Base-by-base conservation (phyloP, 2,888 invertebrate genomes). In the Euproctis similis region DNA sequence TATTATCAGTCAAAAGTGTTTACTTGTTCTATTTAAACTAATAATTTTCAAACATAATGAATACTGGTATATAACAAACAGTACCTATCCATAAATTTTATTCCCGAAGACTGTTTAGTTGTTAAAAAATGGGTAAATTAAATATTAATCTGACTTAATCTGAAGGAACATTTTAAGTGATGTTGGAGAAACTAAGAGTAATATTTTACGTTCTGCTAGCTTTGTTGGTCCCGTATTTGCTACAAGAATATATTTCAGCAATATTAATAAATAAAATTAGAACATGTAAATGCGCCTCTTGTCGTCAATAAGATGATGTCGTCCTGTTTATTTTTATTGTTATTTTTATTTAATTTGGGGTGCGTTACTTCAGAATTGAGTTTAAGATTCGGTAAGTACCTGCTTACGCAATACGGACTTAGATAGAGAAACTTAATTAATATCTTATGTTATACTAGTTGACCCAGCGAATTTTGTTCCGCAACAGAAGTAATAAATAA, bases 221-320 rank as follows among this genome's bases (percentile, higher is more conserved):
- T 2, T 28, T 84, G 8, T 55, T 84, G 3, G 75, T 84, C 25
- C 82, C 82, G 0, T 82, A 70, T 56, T 51, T 84, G 12, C 39
- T 84, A 2, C 82, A 84, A 43, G 82, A 84, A 49, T 84, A 71
- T 21, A 84, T 84, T 42, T 66, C 84, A 0, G 66, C 68, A 0
- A 81, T 84, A 36, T 45, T 84, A 3, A 49, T 80, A 1, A 72
- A 51, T 30, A 81, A 78, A 64, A 46, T 84, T 2, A 57, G 46
- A 18, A 57, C 36, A 17, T 76, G 77, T 21, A 65, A 37, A 8
- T 76, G 76, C 14, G 42, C 44, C 5, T 48, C 53, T 30, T 77
- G 80, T 13, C 4, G 10, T 1, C 21, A 36, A 26, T 46, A 34
- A 36, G 47, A 50, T 53, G 49, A 4, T 32, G 60, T 59, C 65